These are phyloP conservation scores for Pissodes strobi DNA, from an alignment of 1,140 invertebrate genomes.

Conservation along the genomic window DNA sequence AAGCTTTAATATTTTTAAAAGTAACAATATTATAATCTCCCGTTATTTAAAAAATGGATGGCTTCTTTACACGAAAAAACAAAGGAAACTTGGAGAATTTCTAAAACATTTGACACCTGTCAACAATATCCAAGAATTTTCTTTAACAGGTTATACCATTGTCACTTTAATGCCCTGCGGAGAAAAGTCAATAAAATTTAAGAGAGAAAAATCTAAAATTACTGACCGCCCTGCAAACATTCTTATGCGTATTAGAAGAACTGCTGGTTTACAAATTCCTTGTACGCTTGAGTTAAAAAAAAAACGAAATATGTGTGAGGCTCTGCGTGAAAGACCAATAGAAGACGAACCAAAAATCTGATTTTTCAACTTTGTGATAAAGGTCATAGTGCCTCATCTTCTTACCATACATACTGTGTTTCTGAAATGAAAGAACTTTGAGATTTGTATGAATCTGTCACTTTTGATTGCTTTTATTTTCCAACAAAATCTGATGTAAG, in stretches of 20 bases:
- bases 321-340: not conserved
- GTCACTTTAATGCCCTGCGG: not conserved
- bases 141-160: not conserved
- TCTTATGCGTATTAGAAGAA: not conserved
- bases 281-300: not conserved
- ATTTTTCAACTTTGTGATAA: not conserved
- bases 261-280: not conserved
- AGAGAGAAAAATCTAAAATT: too few species aligned
- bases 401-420: not conserved
- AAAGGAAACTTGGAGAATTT: not conserved
- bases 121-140: not conserved
- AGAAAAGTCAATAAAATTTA: too few species aligned
- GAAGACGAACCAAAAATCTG: not conserved
- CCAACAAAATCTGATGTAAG: not conserved
- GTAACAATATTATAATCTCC: too few species aligned
- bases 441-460: not conserved
- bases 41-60: not conserved
- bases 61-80: not conserved
- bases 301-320: not conserved
- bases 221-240: not conserved
- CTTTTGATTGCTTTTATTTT: not conserved
- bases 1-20: too few species aligned
- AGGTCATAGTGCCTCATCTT: not conserved
- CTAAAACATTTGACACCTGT: not conserved
- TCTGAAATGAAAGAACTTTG: not conserved